A percentile compares a stretch with the other conserved stretches of the same genome.
Evolutionary conservation across 2,113 vertebrate species (phyloP).

Genomic region (Colaptes auratus): DNA sequence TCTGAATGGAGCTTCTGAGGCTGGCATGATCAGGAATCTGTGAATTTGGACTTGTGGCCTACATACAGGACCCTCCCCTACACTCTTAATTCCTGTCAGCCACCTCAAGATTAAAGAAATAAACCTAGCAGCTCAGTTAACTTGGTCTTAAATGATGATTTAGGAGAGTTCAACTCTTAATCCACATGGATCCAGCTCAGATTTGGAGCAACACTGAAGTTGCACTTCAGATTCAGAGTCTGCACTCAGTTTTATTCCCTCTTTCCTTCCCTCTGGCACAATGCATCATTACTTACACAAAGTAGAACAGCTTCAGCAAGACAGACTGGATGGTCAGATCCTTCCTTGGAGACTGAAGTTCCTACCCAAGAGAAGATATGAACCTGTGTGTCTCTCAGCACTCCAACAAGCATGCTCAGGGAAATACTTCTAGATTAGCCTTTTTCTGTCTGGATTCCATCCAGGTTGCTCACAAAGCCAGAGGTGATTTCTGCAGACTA

Average conservation of each 20-base stretch:
- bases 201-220: neutral
- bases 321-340: neutral
- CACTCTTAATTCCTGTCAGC: neutral
- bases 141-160: neutral
- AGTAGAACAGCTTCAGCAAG: conserved; percentile 4
- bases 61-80: neutral
- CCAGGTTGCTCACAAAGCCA: neutral
- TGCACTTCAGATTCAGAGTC: neutral
- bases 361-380: neutral
- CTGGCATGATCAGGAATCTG: neutral
- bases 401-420: neutral
- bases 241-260: neutral
- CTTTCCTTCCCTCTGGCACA: neutral
- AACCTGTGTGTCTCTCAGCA: neutral
- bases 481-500: neutral
- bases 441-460: neutral
- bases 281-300: neutral
- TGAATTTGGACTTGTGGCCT: neutral
- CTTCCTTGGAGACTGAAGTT: neutral
- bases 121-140: neutral
- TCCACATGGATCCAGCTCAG: neutral
- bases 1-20: neutral
- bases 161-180: neutral
- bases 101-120: neutral
- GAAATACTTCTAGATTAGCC: neutral